phyloP scores from a whole-genome alignment of 1,140 invertebrate genomes.

The Aplysia californica region DNA sequence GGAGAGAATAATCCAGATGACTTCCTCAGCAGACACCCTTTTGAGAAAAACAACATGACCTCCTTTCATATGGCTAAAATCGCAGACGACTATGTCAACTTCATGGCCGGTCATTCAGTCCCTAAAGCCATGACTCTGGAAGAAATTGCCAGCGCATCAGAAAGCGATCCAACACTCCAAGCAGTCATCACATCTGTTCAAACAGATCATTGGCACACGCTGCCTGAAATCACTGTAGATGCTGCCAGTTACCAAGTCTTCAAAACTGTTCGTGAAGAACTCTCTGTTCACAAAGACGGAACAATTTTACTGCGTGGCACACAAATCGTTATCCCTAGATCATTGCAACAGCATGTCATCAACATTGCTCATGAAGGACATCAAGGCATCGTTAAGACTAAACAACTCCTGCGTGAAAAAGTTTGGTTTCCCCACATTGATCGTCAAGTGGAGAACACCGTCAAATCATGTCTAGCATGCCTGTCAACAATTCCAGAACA shows the following conservation, averaged over 20 bases:
- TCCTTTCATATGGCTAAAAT: background rate
- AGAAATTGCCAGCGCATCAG: background rate
- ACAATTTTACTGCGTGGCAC: background rate
- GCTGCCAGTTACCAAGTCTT: too few species aligned
- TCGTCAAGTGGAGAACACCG: too few species aligned
- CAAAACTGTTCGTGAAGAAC: too few species aligned
- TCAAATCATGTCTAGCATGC: too few species aligned
- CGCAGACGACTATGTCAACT: background rate
- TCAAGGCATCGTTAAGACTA: background rate
- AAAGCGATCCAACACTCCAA: background rate
- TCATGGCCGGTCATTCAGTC: background rate
- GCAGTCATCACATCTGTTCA: background rate
- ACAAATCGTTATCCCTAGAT: background rate
- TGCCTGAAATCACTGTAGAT: background rate
- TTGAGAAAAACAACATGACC: too few species aligned
- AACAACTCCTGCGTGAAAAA: background rate
- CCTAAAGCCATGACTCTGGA: background rate
- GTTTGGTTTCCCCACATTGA: slow-evolving; percentile 50
- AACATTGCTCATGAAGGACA: background rate
- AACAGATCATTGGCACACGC: background rate
- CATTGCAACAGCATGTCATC: background rate
- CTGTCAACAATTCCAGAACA: slow-evolving; percentile 50
- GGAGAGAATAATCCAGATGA: background rate
- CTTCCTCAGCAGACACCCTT: background rate
- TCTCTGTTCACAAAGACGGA: background rate